phyloP scores from a whole-genome alignment of 2,113 vertebrate genomes.

The Aix galericulata region DNA sequence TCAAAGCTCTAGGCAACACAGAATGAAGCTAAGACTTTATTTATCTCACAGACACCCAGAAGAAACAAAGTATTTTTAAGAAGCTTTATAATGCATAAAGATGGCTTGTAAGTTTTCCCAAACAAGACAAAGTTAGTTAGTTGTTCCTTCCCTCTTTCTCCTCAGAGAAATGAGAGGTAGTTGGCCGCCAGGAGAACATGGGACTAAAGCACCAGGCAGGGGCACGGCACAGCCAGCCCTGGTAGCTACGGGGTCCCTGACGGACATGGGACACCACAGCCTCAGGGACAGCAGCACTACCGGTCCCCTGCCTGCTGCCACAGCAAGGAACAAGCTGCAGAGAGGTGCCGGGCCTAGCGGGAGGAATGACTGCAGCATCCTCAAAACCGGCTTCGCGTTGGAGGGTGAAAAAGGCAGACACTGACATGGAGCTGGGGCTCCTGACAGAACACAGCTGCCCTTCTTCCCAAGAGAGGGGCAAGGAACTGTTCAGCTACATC shows the following conservation, averaged over 20 bases:
- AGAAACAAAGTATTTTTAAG: neutral
- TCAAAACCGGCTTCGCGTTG: neutral
- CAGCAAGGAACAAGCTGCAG: neutral
- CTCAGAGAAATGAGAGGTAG: neutral
- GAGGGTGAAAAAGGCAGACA: neutral
- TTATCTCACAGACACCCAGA: neutral
- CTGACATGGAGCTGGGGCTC: neutral
- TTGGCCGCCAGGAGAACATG: neutral
- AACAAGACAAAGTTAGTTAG: neutral
- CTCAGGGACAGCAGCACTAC: neutral
- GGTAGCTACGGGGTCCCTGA: fast-evolving
- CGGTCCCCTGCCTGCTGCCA: neutral
- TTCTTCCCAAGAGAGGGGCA: neutral
- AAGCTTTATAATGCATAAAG: neutral
- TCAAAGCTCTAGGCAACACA: neutral
- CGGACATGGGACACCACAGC: no score
- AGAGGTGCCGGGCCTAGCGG: neutral
- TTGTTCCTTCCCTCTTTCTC: neutral
- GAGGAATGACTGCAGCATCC: neutral
- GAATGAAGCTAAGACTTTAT: neutral
- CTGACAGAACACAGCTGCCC: neutral
- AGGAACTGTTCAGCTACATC: neutral
- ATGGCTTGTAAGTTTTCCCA: neutral
- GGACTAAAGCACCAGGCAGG: neutral
- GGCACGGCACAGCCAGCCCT: neutral